Conservation (phyloP, 2,888 invertebrate species). For the Cryptocephalus primarius region DNA sequence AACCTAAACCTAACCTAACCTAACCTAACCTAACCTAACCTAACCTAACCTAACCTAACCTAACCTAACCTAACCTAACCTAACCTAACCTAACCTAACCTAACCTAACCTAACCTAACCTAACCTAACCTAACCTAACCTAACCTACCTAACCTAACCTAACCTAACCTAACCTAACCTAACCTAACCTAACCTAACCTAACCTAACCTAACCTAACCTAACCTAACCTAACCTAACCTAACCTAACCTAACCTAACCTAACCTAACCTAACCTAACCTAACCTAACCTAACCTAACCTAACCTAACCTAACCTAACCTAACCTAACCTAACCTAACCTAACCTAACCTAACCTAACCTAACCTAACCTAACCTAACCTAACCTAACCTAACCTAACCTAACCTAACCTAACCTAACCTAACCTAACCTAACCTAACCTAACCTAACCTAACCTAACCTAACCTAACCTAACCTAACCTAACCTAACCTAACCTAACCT, state of each 20-base stretch:
- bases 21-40: slow-evolving; percentile 2
- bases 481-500: slow-evolving; percentile 13
- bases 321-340: slow-evolving; percentile 12
- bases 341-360: slow-evolving; percentile 11
- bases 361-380: slow-evolving; percentile 12
- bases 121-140: slow-evolving; percentile 1
- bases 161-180: slow-evolving; percentile 13
- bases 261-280: slow-evolving; percentile 8
- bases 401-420: slow-evolving; percentile 14
- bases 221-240: slow-evolving; percentile 12
- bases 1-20: slow-evolving; percentile 1
- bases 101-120: slow-evolving; percentile 18
- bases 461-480: slow-evolving; percentile 14
- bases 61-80: not conserved
- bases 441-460: slow-evolving; percentile 14
- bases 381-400: slow-evolving; percentile 14
- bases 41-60: slow-evolving; percentile 1
- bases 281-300: slow-evolving; percentile 12
- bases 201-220: slow-evolving; percentile 14
- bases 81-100: slow-evolving; percentile 15
- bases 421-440: slow-evolving; percentile 12
- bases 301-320: slow-evolving; percentile 12
- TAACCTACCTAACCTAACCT: slow-evolving; percentile 5
- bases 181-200: slow-evolving; percentile 13
- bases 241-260: slow-evolving; percentile 11